Percentiles rank a stretch among this genome's conserved stretches.
Conservation (phyloP, 1,140 invertebrate genomes). For the Drosophila sproati region DNA sequence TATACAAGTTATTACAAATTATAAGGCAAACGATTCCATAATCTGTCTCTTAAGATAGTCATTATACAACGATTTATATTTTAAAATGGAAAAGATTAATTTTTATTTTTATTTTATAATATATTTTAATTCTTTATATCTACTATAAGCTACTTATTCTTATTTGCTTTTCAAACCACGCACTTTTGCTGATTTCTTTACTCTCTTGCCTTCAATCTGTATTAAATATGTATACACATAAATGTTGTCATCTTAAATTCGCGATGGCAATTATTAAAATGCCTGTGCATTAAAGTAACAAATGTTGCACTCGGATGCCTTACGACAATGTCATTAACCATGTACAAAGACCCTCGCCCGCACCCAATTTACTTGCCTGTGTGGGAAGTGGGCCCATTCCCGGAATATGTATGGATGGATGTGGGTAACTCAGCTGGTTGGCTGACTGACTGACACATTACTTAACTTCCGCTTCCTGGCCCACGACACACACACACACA, state of each 20-base stretch:
- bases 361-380: slow-evolving; percentile 26
- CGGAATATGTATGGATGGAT: slow-evolving; percentile 17
- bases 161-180: too few species aligned
- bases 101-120: too few species aligned
- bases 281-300: slow-evolving; percentile 25
- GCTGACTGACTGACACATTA: slow-evolving; percentile 78
- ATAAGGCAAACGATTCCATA: too few species aligned
- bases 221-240: slow-evolving; percentile 6
- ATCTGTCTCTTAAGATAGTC: too few species aligned
- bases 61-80: too few species aligned
- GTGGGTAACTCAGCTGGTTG: slow-evolving; percentile 29
- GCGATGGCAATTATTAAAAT: slow-evolving; percentile 36
- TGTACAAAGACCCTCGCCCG: slow-evolving; percentile 17
- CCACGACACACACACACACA: slow-evolving; percentile 39
- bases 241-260: slow-evolving; percentile 32
- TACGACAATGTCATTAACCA: slow-evolving; percentile 54
- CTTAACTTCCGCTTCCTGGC: slow-evolving; percentile 80
- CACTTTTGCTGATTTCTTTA: too few species aligned
- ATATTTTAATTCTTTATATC: too few species aligned
- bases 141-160: too few species aligned
- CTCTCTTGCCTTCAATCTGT: background rate
- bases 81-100: too few species aligned
- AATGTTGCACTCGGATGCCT: slow-evolving; percentile 40
- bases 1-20: too few species aligned
- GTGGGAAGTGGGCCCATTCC: slow-evolving; percentile 4